These are phyloP conservation scores for Drosophila mayaguana DNA, from an alignment of 2,888 invertebrate genomes.

Conservation along the genomic window DNA sequence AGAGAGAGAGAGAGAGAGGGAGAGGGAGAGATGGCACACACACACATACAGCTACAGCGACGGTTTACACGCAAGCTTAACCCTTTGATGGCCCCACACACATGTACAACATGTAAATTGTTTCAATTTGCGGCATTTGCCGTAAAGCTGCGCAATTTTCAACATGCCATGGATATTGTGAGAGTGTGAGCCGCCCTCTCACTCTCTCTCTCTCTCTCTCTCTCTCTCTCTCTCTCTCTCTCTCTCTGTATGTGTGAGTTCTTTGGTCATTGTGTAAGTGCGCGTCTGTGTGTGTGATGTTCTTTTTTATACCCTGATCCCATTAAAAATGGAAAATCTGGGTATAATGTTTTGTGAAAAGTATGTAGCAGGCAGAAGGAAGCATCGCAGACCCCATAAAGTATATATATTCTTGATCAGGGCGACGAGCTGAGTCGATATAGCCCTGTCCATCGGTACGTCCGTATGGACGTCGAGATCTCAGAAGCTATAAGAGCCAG, in stretches of 20 bases:
- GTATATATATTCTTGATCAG: too few relatives aligned
- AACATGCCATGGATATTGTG: conserved; percentile 71
- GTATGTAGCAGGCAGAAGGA: too few relatives aligned
- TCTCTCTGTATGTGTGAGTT: conserved; percentile 12
- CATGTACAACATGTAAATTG: conserved; percentile 79
- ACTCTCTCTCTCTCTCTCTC: not conserved
- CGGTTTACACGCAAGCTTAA: conserved; percentile 77
- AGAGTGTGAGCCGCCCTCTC: conserved; percentile 13
- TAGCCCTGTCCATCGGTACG: too few relatives aligned
- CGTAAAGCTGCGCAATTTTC: conserved; percentile 79
- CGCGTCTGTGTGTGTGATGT: conserved; percentile 3
- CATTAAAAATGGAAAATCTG: too few relatives aligned
- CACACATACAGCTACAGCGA: conserved; percentile 16
- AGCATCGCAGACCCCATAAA: too few relatives aligned
- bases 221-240: not conserved
- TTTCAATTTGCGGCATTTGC: conserved; percentile 82
- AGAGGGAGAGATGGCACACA: conserved; percentile 1
- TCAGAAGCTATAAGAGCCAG: too few relatives aligned
- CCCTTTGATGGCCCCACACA: conserved; percentile 77
- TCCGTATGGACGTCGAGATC: too few relatives aligned
- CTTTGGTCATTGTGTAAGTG: conserved; percentile 25
- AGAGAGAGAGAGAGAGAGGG: not conserved
- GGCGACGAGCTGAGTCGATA: too few relatives aligned
- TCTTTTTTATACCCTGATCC: too few relatives aligned
- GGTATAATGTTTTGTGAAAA: too few relatives aligned